Percentiles rank a stretch among this genome's conserved stretches.
phyloP scores from a whole-genome alignment of 2,797 vertebrate species.

The Balearica regulorum region DNA sequence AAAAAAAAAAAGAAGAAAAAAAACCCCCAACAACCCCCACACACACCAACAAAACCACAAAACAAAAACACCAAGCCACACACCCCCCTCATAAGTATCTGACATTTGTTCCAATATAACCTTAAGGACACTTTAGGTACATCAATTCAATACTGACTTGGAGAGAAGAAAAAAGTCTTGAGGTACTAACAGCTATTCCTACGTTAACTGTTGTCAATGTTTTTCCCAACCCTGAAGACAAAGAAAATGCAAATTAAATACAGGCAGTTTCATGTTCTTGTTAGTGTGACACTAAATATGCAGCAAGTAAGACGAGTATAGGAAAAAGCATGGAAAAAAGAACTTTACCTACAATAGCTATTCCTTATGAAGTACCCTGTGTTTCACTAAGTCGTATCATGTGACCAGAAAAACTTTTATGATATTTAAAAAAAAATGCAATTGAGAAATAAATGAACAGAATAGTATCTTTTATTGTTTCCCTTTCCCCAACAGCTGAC shows the following conservation, averaged over 20 bases:
- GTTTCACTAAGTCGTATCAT: slow-evolving; percentile 60
- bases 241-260: slow-evolving; percentile 75
- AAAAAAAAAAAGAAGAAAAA: slow-evolving; percentile 12
- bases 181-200: slow-evolving; percentile 42
- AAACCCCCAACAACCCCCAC: too few species aligned
- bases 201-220: slow-evolving; percentile 42
- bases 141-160: background rate
- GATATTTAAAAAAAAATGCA: slow-evolving; percentile 10
- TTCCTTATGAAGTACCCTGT: slow-evolving; percentile 48
- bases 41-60: too few species aligned
- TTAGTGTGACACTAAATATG: slow-evolving; percentile 58
- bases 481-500: slow-evolving; percentile 47
- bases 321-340: slow-evolving; percentile 22
- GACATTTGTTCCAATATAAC: background rate
- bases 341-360: slow-evolving; percentile 40
- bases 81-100: background rate
- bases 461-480: slow-evolving; percentile 51
- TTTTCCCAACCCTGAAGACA: slow-evolving; percentile 59
- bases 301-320: slow-evolving; percentile 38
- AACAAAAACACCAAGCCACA: background rate
- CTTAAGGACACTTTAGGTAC: background rate
- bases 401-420: slow-evolving; percentile 66
- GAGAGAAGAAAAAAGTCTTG: background rate
- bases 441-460: slow-evolving; percentile 54
- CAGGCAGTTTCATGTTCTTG: slow-evolving; percentile 62